Base-by-base conservation (phyloP, 2,113 vertebrate genomes). In the Pseudorhombus dupliciocellatus region DNA sequence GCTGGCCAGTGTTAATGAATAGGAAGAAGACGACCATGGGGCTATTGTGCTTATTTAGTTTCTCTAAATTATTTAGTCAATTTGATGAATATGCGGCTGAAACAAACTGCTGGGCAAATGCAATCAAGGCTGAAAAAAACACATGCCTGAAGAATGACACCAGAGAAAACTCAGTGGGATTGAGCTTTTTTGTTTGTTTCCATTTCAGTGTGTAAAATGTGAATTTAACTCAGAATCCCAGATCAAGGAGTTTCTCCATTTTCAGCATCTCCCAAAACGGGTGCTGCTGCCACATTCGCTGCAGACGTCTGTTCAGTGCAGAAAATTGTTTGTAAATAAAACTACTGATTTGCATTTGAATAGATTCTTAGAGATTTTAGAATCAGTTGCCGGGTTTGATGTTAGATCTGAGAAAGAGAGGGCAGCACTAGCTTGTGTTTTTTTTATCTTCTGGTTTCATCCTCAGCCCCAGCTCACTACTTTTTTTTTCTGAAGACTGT, bases 61-160 rank as follows among this genome's bases (percentile, higher is more conserved):
- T 75, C 70, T 12, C 31, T 50, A 64, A 67, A 64, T 61, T 88
- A 86, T 88, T 87, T 79, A 83, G 71, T 66, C 63, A 79, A 57
- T 87, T 77, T 79, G 79, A 90, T 90, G 71, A 81, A 87, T 87
- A 83, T 63, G 56, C 61, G 2, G 51, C 42, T 50, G 65, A 82
- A 76, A 63, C 21, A 77, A 85, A 90, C 79, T 85, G 68, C 61
- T 69, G 63, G 72, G 69, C 77, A 85, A 88, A 86, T 82, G 76
- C 74, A 66, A 76, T 75, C 74, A 77, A 73, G 61, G 74, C 51
- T 63, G 61, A 30, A 74, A 70, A 60, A 79, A 85, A 24, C 87
- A 85, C 57, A 79, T 50, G 62, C 21, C 60, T 67, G 64, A 84
- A 79, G 76, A 82, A 85, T 69, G 64, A 82, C 70, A 69, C 77